phyloP scores from a whole-genome alignment of 2,888 invertebrate genomes.

The Scaeva pyrastri region DNA sequence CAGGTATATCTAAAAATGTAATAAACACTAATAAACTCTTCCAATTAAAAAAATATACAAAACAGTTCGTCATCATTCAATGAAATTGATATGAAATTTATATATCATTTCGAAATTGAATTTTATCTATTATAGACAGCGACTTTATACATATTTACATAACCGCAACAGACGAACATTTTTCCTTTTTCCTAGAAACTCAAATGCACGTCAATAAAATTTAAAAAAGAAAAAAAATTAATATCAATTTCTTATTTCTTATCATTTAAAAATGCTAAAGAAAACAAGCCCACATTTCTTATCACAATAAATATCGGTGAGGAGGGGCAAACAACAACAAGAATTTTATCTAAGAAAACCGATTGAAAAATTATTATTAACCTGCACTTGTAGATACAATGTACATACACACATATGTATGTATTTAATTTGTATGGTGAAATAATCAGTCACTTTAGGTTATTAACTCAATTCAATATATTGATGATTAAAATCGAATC shows the following conservation, averaged over 20 bases:
- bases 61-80: conserved; percentile 25
- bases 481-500: conserved; percentile 2
- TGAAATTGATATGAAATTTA: not conserved
- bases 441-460: conserved; percentile 36
- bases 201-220: conserved; percentile 33
- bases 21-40: conserved; percentile 4
- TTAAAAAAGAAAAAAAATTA: conserved; percentile 26
- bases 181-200: conserved; percentile 39
- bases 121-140: not conserved
- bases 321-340: not conserved
- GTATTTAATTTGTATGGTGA: not conserved
- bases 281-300: conserved; percentile 45
- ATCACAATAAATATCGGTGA: not conserved
- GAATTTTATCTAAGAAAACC: not conserved
- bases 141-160: conserved; percentile 51
- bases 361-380: conserved; percentile 21
- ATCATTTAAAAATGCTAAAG: conserved; percentile 30
- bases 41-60: conserved; percentile 12
- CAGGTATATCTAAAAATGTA: not conserved
- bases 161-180: conserved; percentile 37
- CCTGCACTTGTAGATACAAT: not conserved
- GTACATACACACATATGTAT: too few relatives aligned
- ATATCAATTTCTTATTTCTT: conserved; percentile 39
- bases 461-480: conserved; percentile 23
- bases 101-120: conserved; percentile 3